Conservation (phyloP, 2,888 invertebrate species). For the Acronicta psi region DNA sequence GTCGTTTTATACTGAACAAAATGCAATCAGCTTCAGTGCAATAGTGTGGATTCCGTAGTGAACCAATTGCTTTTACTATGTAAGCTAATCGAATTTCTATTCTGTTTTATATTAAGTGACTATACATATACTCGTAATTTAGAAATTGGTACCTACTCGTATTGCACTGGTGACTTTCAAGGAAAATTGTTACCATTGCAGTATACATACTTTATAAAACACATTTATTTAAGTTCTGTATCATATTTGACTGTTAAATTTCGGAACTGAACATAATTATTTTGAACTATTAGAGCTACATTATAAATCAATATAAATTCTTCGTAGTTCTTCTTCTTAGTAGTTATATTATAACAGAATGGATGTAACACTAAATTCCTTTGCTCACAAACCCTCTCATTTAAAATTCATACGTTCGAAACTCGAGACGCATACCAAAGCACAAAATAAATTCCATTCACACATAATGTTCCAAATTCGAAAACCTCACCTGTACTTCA, state of each 20-base stretch:
- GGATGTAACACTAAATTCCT: neutral
- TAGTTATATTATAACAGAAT: no score
- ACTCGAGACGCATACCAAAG: constrained; percentile 11
- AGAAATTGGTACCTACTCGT: no score
- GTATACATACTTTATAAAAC: no score
- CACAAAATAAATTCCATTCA: constrained; percentile 35
- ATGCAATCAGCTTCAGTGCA: constrained; percentile 42
- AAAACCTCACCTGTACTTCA: constrained; percentile 91
- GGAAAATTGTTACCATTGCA: no score
- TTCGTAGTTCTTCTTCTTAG: no score
- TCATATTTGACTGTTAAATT: no score
- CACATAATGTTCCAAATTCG: constrained; percentile 35
- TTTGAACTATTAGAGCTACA: no score
- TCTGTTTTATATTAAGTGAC: neutral
- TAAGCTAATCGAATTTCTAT: constrained; percentile 1
- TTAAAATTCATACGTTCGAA: constrained; percentile 5
- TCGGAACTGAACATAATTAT: no score
- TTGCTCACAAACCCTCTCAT: neutral
- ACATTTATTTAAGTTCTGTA: no score
- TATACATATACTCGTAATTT: no score
- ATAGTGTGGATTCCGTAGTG: constrained; percentile 17
- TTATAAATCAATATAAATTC: no score
- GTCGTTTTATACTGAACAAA: constrained; percentile 36
- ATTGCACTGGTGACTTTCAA: no score
- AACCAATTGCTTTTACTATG: constrained; percentile 1